Percentiles rank a stretch among this genome's conserved stretches.
Conservation (phyloP, 2,797 vertebrate genomes). For the Poeciliopsis presidionis region DNA sequence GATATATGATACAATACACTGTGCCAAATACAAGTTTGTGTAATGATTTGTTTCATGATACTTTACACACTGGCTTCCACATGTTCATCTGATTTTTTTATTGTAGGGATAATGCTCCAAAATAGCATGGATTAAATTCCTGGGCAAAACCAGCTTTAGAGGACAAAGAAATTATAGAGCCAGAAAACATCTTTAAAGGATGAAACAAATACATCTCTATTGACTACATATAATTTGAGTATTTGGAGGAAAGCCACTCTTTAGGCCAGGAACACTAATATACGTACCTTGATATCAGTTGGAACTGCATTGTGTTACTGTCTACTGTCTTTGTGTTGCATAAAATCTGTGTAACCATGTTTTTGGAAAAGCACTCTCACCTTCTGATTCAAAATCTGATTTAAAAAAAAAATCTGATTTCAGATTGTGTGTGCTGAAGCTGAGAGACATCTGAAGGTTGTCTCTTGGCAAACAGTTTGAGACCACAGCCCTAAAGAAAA, state of each 20-base stretch:
- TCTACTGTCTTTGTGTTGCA: background rate
- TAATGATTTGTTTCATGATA: background rate
- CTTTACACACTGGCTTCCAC: background rate
- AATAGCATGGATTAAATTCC: background rate
- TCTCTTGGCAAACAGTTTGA: no score
- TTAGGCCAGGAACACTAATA: no score
- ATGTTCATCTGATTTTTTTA: background rate
- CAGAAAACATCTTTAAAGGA: background rate
- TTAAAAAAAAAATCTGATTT: no score
- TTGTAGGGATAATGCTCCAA: background rate
- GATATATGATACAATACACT: slow-evolving; percentile 5
- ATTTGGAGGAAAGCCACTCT: background rate
- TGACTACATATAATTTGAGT: background rate
- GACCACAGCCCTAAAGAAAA: background rate
- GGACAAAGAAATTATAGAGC: background rate
- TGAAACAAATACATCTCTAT: background rate
- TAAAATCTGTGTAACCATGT: background rate
- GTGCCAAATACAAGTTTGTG: background rate
- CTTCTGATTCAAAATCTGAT: background rate
- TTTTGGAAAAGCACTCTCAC: background rate
- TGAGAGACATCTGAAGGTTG: no score
- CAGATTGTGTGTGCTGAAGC: no score
- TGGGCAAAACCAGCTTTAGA: background rate
- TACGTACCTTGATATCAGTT: background rate
- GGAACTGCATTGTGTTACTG: background rate